Evolutionary conservation across 2,797 vertebrate genomes (phyloP).

Genomic region (Macrochelys suwanniensis): DNA sequence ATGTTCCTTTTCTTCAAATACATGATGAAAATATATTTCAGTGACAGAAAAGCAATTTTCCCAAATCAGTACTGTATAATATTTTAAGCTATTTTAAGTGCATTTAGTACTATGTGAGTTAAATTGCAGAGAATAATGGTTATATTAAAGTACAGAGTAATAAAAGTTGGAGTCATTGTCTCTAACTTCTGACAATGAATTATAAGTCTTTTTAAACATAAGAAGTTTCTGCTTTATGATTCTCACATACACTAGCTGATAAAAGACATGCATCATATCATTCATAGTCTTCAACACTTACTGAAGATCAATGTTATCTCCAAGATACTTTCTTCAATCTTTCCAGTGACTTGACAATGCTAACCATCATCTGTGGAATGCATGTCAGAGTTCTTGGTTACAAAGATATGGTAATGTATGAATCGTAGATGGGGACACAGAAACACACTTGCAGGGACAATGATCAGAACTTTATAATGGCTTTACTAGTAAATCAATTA

Average conservation of each 20-base stretch:
- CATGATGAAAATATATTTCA: constrained; percentile 57
- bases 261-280: neutral
- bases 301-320: neutral
- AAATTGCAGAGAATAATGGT: neutral
- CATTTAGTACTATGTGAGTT: constrained; percentile 26
- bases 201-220: neutral
- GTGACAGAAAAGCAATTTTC: constrained; percentile 49
- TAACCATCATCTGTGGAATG: neutral
- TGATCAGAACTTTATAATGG: neutral
- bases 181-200: neutral
- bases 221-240: neutral
- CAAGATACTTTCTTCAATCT: neutral
- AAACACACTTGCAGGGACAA: neutral
- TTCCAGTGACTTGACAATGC: neutral
- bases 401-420: neutral
- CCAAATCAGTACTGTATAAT: neutral
- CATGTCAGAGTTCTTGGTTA: neutral
- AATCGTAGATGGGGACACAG: rapidly evolving
- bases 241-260: neutral
- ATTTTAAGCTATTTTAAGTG: neutral
- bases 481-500: neutral
- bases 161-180: neutral
- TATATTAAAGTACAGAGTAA: neutral
- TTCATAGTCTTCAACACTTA: neutral
- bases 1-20: constrained; percentile 38